Evolutionary conservation across 2,113 vertebrate species (phyloP), one percentile per base, ranked within the genome.

Genomic region (Oncorhynchus tshawytscha): DNA sequence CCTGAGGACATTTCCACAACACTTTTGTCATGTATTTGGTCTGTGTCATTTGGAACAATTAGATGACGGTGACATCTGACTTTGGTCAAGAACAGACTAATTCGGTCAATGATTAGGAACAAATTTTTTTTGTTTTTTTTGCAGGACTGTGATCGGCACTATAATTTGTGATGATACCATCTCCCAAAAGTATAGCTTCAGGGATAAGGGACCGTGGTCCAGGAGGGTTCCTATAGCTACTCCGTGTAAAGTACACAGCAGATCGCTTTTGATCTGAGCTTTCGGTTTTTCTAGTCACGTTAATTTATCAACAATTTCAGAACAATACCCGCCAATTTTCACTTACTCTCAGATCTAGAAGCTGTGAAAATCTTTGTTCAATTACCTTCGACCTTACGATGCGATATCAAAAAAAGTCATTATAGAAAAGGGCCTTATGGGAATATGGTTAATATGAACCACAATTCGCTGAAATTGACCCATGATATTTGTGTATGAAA

Each of bases 401-500:
- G 67, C 65, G 81, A 88, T 82, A 89, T 89, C 87, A 89, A 87
- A 12, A 27, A 87, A 87, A 87, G 78, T 85, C 75, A 87, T 88
- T 89, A 88, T 77, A 89, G 77, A 78, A 70, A 39, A 48, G 71
- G 49, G 54, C 75, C 86, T 78, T 71, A 18, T 1, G 88, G 84
- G 88, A 80, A 78, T 54, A 78, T 51, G 79, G 81, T 82, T 81
- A 77, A 86, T 87, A 88, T 84, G 79, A 84, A 77, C 64, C 81
- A 78, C 81, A 76, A 73, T 80, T 79, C 77, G n/a, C n/a, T n/a
- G n/a, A n/a, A n/a, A n/a, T n/a, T 84, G 85, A 87, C 84, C 88
- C 75, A 70, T 80, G 82, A 79, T 86, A 86, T 87, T 85, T 88
- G 84, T 86, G 76, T 81, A 78, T 82, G 79, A 74, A 80, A 81